A percentile compares a stretch with the other conserved stretches of the same genome.
Evolutionary conservation across 2,888 invertebrate genomes (phyloP).

Genomic region (Euplexia lucipara): DNA sequence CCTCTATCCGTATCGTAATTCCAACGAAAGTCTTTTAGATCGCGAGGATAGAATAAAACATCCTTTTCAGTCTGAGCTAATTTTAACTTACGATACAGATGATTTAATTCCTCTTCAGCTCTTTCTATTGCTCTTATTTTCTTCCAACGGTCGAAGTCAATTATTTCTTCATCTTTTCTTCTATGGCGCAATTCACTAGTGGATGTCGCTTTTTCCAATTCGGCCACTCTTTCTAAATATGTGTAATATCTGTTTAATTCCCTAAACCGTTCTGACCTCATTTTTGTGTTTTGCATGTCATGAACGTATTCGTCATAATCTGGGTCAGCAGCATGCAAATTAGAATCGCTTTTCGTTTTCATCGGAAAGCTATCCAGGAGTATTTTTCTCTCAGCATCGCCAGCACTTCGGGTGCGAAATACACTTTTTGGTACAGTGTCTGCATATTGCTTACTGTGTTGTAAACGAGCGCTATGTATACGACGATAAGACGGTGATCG

Average conservation of each 20-base stretch:
- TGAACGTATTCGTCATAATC: conserved; percentile 93
- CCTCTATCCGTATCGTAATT: conserved; percentile 94
- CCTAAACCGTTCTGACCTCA: conserved; percentile 95
- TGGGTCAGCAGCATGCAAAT: conserved; percentile 86
- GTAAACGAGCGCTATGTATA: conserved; percentile 89
- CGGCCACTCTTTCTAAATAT: conserved; percentile 95
- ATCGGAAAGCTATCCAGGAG: conserved; percentile 60
- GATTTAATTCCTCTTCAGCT: conserved; percentile 95
- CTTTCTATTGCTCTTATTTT: conserved; percentile 94
- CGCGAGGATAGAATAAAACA: conserved; percentile 95
- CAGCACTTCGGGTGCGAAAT: conserved; percentile 92
- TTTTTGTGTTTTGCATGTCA: conserved; percentile 92
- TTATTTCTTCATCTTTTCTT: conserved; percentile 94
- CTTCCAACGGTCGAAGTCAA: conserved; percentile 97
- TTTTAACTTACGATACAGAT: conserved; percentile 94
- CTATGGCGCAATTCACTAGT: conserved; percentile 93
- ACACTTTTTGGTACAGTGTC: conserved; percentile 80
- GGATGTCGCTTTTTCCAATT: conserved; percentile 95
- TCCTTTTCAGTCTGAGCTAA: conserved; percentile 95
- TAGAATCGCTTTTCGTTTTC: conserved; percentile 83
- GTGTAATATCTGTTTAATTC: conserved; percentile 96
- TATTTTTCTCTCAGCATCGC: conserved; percentile 89
- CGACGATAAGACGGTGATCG: conserved; percentile 93
- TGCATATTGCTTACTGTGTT: conserved; percentile 79
- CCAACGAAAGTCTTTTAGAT: conserved; percentile 95